Conservation (phyloP, 2,113 vertebrate genomes). For the Gavialis gangeticus region DNA sequence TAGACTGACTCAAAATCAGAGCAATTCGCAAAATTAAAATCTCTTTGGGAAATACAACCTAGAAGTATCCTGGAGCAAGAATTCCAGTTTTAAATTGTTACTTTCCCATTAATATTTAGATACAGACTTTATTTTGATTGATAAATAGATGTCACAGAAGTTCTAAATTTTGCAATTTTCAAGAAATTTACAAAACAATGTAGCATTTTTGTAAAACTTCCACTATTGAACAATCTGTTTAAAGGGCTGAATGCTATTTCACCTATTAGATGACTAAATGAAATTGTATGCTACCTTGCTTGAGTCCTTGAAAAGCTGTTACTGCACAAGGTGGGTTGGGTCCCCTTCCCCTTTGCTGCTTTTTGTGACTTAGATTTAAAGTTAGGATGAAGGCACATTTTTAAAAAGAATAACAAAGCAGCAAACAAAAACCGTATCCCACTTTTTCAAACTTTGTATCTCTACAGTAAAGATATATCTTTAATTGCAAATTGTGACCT, state of each 20-base stretch:
- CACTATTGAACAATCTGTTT: background rate
- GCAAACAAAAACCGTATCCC: no score
- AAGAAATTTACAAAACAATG: background rate
- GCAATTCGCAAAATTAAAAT: background rate
- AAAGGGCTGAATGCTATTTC: background rate
- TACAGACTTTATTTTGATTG: background rate
- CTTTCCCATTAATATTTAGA: background rate
- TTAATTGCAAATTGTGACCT: background rate
- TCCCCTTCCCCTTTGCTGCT: no score
- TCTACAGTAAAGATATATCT: background rate
- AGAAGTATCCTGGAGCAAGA: background rate
- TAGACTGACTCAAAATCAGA: background rate
- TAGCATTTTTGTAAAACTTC: background rate
- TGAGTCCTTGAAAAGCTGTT: no score
- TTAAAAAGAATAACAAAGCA: no score
- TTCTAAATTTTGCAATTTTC: background rate
- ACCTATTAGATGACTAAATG: no score
- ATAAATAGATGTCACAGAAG: background rate
- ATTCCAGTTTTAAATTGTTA: background rate
- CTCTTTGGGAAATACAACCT: background rate
- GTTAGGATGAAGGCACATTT: no score
- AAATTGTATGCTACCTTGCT: no score
- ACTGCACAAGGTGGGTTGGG: no score
- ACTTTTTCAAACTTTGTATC: background rate
- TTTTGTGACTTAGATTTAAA: no score